Conservation (phyloP, 2,888 invertebrate species). For the Hypolimnas misippus region DNA sequence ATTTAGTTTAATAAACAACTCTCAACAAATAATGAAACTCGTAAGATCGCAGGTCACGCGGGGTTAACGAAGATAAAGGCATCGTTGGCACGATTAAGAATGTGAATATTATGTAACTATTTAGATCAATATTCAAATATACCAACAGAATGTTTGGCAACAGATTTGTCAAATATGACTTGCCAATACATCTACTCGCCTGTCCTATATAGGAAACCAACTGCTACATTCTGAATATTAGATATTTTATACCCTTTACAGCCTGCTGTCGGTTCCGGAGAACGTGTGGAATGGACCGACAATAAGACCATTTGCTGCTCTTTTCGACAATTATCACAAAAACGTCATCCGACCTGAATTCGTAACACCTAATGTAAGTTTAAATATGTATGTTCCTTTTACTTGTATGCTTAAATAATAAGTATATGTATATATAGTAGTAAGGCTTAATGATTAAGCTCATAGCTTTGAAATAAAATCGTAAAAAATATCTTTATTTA, state of each 20-base stretch:
- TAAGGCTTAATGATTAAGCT: too few species aligned
- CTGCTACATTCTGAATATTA: too few species aligned
- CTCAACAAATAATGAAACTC: not conserved
- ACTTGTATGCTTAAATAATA: too few species aligned
- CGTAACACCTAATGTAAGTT: slow-evolving; percentile 82
- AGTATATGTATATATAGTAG: too few species aligned
- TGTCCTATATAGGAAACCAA: too few species aligned
- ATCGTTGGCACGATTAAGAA: not conserved
- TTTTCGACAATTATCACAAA: slow-evolving; percentile 92
- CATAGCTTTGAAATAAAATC: too few species aligned
- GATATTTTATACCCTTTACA: slow-evolving; percentile 53
- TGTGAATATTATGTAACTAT: not conserved
- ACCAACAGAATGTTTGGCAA: too few species aligned
- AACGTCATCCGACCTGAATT: slow-evolving; percentile 87
- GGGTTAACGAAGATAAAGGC: slow-evolving; percentile 18
- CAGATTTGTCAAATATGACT: too few species aligned
- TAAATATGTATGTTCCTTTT: not conserved
- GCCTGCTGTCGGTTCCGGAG: slow-evolving; percentile 87
- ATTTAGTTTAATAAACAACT: slow-evolving; percentile 6
- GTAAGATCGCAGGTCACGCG: slow-evolving; percentile 9
- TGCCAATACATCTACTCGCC: too few species aligned
- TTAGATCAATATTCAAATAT: not conserved
- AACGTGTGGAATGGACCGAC: slow-evolving; percentile 87
- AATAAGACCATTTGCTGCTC: slow-evolving; percentile 86
- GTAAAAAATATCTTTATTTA: too few species aligned